Base-by-base conservation (phyloP, 1,140 invertebrate species). In the Thaumetopoea pityocampa region DNA sequence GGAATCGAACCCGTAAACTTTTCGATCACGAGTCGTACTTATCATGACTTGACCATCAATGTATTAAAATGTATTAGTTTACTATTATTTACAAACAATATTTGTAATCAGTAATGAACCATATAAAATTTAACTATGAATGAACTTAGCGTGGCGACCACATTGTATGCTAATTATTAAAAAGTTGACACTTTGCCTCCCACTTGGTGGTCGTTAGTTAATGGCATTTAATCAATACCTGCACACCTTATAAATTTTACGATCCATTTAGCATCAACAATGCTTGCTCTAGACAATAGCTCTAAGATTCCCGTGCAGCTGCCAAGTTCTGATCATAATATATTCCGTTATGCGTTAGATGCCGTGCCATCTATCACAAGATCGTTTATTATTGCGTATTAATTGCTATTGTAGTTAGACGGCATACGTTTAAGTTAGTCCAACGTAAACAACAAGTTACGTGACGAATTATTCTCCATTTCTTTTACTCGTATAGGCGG, bases 371-470 rank as follows among this genome's bases (percentile, higher is more conserved):
- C 14, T 18, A 34, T 26, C 11, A 19, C 26, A 30, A 5, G 9
- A 16, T 41, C 15, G 14, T 4, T 34, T 12, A 44, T 36, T 46
- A 59, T 49, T 63, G 50, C 36, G 47, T 45, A 55, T 58, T 62
- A 56, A 64, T 64, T 58, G 46, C 44, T 38, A 47, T 48, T 45
- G 44, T 61, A 58, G 60, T 62, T 58, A 51, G 41, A 35, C 43
- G 48, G 37, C 33, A 33, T 18, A 30, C 26, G 24, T 24, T 28
- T 54, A 50, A 50, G 18, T 46, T 50, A 19, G 28, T 34, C 5
- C 36, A 17, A 47, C 28, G 33, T 40, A 51, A 56, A 42, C 48
- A 58, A 58, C 54, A 52, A 55, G 59, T 65, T 66, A 57, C 50
- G 38, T 68, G 62, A 67, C 65, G 69, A 50, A 56, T 52, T 23